These are phyloP conservation scores for Peromyscus attwateri DNA, from an alignment of 2,797 vertebrate species.

Conservation along the genomic window DNA sequence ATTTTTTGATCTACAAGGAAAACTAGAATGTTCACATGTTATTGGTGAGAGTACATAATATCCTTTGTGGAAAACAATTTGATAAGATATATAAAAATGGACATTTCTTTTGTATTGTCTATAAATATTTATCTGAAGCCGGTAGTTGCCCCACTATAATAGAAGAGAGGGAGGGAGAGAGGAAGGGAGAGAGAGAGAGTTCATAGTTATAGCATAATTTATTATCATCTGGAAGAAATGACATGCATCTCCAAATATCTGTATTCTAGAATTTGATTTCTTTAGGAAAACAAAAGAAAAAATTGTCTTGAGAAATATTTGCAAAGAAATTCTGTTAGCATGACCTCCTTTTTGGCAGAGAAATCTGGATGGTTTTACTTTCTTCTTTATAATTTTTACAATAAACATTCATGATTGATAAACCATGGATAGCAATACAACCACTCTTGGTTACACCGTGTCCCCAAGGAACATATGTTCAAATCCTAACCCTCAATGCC, in stretches of 20 bases:
- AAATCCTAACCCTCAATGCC: neutral
- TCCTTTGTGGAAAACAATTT: constrained; percentile 42
- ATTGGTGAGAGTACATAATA: neutral
- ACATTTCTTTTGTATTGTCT: neutral
- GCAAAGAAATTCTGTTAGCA: constrained; percentile 13
- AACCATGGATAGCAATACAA: neutral
- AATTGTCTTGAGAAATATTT: neutral
- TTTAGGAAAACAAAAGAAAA: constrained; percentile 29
- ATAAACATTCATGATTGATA: neutral
- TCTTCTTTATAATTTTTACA: constrained; percentile 55
- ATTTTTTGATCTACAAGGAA: neutral
- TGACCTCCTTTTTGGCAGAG: constrained; percentile 5
- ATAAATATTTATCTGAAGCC: constrained; percentile 15
- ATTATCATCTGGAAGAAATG: neutral
- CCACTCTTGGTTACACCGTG: neutral
- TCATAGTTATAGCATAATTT: neutral
- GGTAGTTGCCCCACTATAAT: neutral
- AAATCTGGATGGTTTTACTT: neutral
- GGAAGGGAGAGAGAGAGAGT: neutral
- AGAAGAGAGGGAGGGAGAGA: neutral
- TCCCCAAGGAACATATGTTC: neutral
- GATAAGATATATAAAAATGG: neutral
- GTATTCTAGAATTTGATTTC: constrained; percentile 32
- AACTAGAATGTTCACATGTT: neutral
- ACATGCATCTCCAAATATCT: neutral